Percentiles rank a stretch among this genome's conserved stretches.
These are phyloP conservation scores for Caenorhabditis sulstoni DNA, from an alignment of 2,888 invertebrate species.

Conservation along the genomic window DNA sequence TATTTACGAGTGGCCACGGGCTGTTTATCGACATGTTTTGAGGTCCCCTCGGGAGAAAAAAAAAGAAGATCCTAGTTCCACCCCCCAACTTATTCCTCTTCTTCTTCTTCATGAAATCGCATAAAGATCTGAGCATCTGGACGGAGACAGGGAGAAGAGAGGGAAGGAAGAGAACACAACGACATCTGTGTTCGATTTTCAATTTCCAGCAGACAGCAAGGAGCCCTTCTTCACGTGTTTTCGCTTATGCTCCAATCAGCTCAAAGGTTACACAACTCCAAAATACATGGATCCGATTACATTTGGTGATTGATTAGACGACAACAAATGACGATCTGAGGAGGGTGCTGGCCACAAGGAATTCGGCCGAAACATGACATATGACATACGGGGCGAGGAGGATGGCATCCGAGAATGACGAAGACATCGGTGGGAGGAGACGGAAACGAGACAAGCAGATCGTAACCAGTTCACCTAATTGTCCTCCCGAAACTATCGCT, in stretches of 20 bases:
- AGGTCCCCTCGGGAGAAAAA: not conserved
- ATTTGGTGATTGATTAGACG: constrained; percentile 52
- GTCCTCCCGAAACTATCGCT: not conserved
- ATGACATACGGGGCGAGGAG: constrained; percentile 22
- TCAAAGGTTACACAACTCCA: constrained; percentile 21
- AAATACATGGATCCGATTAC: constrained; percentile 55
- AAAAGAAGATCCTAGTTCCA: constrained; percentile 10
- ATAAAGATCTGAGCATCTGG: constrained; percentile 29
- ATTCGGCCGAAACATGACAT: constrained; percentile 24
- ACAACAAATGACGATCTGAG: constrained; percentile 16
- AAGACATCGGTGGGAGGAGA: not conserved
- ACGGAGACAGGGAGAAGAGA: constrained; percentile 3
- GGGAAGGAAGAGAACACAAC: not conserved
- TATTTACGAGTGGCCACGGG: not conserved
- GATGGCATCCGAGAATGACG: constrained; percentile 3
- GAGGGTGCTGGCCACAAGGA: constrained; percentile 6
- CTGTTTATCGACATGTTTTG: not conserved
- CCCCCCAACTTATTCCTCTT: too few species aligned
- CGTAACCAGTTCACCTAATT: constrained; percentile 25
- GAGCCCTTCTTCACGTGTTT: constrained; percentile 34
- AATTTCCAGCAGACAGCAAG: too few species aligned
- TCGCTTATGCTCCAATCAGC: constrained; percentile 12
- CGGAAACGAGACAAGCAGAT: not conserved
- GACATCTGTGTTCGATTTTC: constrained; percentile 49
- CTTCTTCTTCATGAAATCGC: constrained; percentile 15